Percentiles rank a stretch among this genome's conserved stretches.
These are phyloP conservation scores for Odontomachus brunneus DNA, from an alignment of 1,140 invertebrate species.

Conservation along the genomic window DNA sequence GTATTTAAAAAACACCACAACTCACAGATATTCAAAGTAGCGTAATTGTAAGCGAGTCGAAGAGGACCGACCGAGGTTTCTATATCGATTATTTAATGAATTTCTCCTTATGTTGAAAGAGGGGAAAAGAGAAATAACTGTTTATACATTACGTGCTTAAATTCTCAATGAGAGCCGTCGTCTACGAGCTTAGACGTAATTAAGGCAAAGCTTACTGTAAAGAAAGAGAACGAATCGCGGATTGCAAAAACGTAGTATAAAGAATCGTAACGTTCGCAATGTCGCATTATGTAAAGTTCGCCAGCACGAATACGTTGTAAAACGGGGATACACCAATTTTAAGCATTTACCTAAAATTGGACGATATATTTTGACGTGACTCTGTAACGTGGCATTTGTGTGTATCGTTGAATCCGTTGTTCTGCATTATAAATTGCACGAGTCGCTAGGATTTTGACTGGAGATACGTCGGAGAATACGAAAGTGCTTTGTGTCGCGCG, in stretches of 20 bases:
- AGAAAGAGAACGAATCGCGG: not conserved
- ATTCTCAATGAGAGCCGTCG: conserved; percentile 4
- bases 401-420: conserved; percentile 2
- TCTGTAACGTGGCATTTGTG: conserved; percentile 25
- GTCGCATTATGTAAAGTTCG: conserved; percentile 21
- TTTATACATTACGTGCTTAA: conserved; percentile 9
- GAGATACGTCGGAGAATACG: not conserved
- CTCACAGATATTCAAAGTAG: conserved; percentile 23
- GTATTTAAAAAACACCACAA: conserved; percentile 37
- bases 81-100: conserved; percentile 52
- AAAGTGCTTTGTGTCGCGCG: not conserved
- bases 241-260: not conserved
- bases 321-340: conserved; percentile 35
- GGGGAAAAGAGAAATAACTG: not conserved
- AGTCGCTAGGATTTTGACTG: conserved; percentile 7
- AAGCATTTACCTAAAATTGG: conserved; percentile 5
- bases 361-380: conserved; percentile 9
- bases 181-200: conserved; percentile 8
- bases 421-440: not conserved
- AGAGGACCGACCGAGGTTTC: conserved; percentile 12
- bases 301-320: conserved; percentile 22
- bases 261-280: conserved; percentile 18
- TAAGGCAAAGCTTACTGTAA: conserved; percentile 1
- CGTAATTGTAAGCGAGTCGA: conserved; percentile 31
- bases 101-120: conserved; percentile 42